Evolutionary conservation across 2,888 invertebrate species (phyloP).

Genomic region (Dromius quadrimaculatus): DNA sequence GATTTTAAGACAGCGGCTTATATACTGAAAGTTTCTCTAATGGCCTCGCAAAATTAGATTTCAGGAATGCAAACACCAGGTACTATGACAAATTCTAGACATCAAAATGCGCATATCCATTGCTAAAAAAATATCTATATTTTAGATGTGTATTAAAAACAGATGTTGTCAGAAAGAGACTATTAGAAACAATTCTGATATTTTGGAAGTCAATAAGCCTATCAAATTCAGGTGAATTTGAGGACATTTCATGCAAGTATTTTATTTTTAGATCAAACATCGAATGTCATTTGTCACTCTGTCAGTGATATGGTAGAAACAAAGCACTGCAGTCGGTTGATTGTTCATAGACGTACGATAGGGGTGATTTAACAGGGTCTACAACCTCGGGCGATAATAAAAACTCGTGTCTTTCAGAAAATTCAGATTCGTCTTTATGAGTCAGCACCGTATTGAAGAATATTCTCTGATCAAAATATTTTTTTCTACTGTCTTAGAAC

Average conservation of each 20-base stretch:
- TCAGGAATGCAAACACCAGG: no score
- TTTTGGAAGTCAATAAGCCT: neutral
- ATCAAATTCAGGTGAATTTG: constrained; percentile 1
- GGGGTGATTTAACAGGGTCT: neutral
- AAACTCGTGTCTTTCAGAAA: constrained; percentile 40
- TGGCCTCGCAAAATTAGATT: no score
- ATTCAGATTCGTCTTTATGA: constrained; percentile 12
- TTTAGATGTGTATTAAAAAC: no score
- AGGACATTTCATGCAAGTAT: neutral
- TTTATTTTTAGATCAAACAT: constrained; percentile 42
- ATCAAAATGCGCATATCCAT: no score
- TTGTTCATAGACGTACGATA: constrained; percentile 2
- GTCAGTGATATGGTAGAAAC: constrained; percentile 33
- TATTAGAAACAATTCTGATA: no score
- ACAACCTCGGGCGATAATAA: constrained; percentile 16
- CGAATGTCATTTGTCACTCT: constrained; percentile 44
- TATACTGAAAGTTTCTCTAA: no score
- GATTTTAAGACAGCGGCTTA: no score
- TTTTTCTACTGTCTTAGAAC: no score
- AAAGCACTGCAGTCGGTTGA: constrained; percentile 17
- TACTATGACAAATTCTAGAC: no score
- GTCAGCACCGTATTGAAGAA: neutral
- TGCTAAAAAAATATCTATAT: no score
- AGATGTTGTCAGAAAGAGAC: no score
- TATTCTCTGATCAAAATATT: neutral